Evolutionary conservation across 1,140 invertebrate species (phyloP).

Genomic region (Brachionus calyciflorus): DNA sequence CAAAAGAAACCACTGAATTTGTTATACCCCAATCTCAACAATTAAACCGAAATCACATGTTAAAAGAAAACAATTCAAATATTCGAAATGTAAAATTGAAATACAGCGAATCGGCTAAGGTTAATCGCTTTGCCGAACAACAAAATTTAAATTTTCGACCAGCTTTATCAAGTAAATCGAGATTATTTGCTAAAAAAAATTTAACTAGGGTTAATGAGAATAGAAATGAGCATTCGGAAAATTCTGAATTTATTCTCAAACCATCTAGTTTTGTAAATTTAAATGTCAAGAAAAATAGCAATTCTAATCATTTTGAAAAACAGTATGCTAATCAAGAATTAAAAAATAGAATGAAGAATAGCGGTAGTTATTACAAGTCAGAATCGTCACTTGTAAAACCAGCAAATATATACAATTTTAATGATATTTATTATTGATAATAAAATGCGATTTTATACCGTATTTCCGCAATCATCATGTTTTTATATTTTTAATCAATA

Average conservation of each 20-base stretch:
- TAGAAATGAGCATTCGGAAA: background rate
- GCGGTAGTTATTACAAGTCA: background rate
- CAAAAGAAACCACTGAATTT: background rate
- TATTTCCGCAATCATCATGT: background rate
- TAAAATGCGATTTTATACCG: background rate
- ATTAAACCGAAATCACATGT: background rate
- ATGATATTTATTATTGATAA: slow-evolving; percentile 36
- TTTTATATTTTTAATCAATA: background rate
- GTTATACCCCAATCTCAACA: background rate
- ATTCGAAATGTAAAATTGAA: slow-evolving; percentile 9
- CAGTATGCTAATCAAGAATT: background rate
- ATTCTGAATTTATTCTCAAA: slow-evolving; percentile 18
- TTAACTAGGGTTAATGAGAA: slow-evolving; percentile 8
- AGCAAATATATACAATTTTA: background rate
- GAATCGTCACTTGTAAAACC: background rate
- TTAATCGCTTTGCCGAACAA: background rate
- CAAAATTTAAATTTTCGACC: background rate
- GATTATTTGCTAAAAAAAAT: slow-evolving; percentile 1
- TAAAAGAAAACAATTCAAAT: background rate
- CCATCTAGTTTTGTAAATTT: background rate
- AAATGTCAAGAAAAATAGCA: background rate
- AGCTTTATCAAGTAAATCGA: background rate
- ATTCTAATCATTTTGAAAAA: background rate
- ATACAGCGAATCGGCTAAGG: slow-evolving; percentile 15
- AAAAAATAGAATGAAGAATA: background rate